These are phyloP conservation scores for Echeneis naucrates DNA, from an alignment of 2,797 vertebrate genomes.

Conservation along the genomic window DNA sequence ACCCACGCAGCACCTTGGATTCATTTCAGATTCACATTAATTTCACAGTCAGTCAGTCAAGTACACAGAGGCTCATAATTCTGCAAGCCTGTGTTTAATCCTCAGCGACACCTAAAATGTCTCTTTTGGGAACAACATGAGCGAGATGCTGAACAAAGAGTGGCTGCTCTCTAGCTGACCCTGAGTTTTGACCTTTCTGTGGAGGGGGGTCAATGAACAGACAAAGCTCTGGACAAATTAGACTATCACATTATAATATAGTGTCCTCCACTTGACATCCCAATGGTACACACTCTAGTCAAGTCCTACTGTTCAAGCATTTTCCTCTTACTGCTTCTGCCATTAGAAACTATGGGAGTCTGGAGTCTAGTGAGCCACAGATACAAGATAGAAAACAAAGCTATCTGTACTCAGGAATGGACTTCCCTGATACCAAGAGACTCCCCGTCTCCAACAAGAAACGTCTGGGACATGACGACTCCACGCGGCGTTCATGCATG, in stretches of 20 bases:
- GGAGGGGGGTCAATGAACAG: conserved; percentile 18
- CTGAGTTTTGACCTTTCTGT: conserved; percentile 13
- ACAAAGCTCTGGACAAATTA: conserved; percentile 14
- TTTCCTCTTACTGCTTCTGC: conserved; percentile 25
- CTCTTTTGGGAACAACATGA: neutral
- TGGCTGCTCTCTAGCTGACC: neutral
- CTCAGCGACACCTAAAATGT: neutral
- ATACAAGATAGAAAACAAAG: conserved; percentile 68
- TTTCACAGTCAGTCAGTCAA: neutral
- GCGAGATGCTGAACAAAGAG: conserved; percentile 4
- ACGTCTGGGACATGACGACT: conserved; percentile 50
- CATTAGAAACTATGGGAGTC: conserved; percentile 52
- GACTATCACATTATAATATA: conserved; percentile 2
- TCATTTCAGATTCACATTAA: too few relatives aligned
- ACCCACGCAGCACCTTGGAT: neutral
- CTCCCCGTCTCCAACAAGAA: conserved; percentile 30
- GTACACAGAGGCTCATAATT: conserved; percentile 1
- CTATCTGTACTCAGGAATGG: conserved; percentile 60
- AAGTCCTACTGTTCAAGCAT: conserved; percentile 4
- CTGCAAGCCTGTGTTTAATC: neutral
- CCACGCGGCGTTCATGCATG: conserved; percentile 30
- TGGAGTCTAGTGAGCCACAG: conserved; percentile 15
- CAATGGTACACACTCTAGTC: neutral
- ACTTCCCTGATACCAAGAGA: conserved; percentile 56
- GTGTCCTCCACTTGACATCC: conserved; percentile 1